Evolutionary conservation across 2,888 invertebrate genomes (phyloP).

Genomic region (Drosophila birchii): DNA sequence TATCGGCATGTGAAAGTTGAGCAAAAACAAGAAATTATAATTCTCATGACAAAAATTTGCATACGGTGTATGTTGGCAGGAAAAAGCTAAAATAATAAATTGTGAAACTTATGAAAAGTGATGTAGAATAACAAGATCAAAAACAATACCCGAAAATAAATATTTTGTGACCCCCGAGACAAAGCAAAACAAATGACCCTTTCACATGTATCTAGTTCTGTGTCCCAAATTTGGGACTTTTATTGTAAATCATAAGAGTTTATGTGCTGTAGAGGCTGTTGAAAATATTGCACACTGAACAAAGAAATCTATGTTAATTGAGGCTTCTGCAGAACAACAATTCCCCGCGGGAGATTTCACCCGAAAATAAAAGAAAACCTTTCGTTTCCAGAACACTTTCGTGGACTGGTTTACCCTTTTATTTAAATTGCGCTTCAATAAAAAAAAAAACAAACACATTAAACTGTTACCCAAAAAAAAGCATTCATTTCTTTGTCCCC

Average conservation of each 20-base stretch:
- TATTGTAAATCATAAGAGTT: constrained; percentile 31
- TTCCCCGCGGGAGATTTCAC: constrained; percentile 23
- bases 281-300: constrained; percentile 45
- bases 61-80: constrained; percentile 27
- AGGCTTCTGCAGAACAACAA: constrained; percentile 35
- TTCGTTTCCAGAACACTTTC: constrained; percentile 17
- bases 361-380: constrained; percentile 36
- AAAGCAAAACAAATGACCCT: constrained; percentile 48
- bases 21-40: constrained; percentile 17
- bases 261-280: constrained; percentile 22
- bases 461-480: constrained; percentile 31
- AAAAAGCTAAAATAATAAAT: constrained; percentile 34
- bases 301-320: constrained; percentile 53
- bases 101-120: constrained; percentile 28
- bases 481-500: constrained; percentile 25
- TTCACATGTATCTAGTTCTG: constrained; percentile 53
- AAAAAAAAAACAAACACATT: constrained; percentile 4
- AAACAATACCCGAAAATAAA: constrained; percentile 7
- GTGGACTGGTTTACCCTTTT: constrained; percentile 24
- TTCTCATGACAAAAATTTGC: constrained; percentile 36
- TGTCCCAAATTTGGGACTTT: constrained; percentile 50
- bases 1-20: constrained; percentile 47
- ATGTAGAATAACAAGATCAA: constrained; percentile 26
- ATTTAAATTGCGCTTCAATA: constrained; percentile 2
- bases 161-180: constrained; percentile 34